Percentiles rank a stretch among this genome's conserved stretches.
These are phyloP conservation scores for Tinea trinotella DNA, from an alignment of 2,888 invertebrate genomes.

Conservation along the genomic window DNA sequence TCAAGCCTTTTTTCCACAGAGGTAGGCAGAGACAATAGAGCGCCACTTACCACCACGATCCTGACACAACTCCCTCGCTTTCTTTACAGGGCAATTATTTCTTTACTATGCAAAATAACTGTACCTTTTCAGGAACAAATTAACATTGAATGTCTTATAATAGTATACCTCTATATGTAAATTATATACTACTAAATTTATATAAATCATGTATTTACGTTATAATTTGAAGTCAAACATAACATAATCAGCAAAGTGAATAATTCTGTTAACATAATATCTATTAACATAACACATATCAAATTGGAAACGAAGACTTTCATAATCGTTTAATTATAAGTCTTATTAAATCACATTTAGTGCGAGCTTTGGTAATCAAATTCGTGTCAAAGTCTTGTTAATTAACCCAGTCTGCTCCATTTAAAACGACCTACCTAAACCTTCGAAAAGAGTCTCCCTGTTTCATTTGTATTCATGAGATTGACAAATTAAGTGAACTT, in stretches of 20 bases:
- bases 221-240: neutral
- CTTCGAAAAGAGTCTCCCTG: neutral
- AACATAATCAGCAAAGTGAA: neutral
- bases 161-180: too few relatives aligned
- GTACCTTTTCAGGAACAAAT: too few relatives aligned
- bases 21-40: too few relatives aligned
- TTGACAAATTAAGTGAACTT: constrained; percentile 12
- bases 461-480: constrained; percentile 14
- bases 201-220: too few relatives aligned
- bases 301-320: constrained; percentile 1
- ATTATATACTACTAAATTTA: too few relatives aligned
- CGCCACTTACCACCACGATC: too few relatives aligned
- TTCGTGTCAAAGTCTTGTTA: constrained; percentile 6
- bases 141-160: too few relatives aligned
- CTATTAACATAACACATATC: neutral
- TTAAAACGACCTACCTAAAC: constrained; percentile 11
- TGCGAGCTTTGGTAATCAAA: neutral
- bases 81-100: too few relatives aligned
- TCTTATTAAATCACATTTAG: constrained; percentile 3
- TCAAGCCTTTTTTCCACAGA: too few relatives aligned
- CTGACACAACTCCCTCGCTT: too few relatives aligned
- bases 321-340: neutral
- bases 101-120: too few relatives aligned
- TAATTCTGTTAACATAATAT: neutral
- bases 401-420: constrained; percentile 13